Evolutionary conservation across 2,888 invertebrate genomes (phyloP), one percentile per base, ranked within the genome.

Genomic region (Clusia tigrina): DNA sequence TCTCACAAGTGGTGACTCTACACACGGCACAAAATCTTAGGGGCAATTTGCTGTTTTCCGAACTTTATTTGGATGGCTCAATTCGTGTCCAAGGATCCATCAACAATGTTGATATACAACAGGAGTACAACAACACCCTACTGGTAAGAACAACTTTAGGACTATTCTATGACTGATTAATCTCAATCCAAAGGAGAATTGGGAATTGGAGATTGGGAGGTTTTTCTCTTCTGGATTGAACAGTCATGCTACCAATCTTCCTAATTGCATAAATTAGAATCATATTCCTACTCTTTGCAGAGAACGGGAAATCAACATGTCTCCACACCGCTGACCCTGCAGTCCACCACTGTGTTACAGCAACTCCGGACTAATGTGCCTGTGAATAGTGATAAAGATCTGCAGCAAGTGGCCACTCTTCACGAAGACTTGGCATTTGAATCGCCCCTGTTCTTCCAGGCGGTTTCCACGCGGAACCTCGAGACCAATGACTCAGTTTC

Each of bases 81-180:
- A 66, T 84, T 1, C 48, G 32, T 0, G 73, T 78, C 0, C 42
- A 66, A 20, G 83, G 82, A 1, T 67, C 38, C 0, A 71, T 86
- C 0, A 89, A 88, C 71, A 82, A 77, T 0, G 65, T 81, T 1
- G 74, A 85, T 67, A 74, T 89, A 18, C 63, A 74, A 1, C 64
- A 81, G 38, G 86, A 87, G 71, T 84, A 81, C 60, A 63, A 76
- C 18, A 86, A 87, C 64, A 87, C 88, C 0, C 74, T 88, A 12
- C 82, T 86, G 87, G 88, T 87, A 79, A n/a, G n/a, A n/a, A n/a
- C n/a, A n/a, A n/a, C n/a, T n/a, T n/a, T n/a, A n/a, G n/a, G n/a
- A 78, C 79, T 74, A 23, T n/a, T 1, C 26, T 38, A 10, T 38
- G 9, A 26, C 15, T 15, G 6, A 3, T 32, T 32, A 32, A 9